These are phyloP conservation scores for Gopherus flavomarginatus DNA, from an alignment of 2,113 vertebrate species.

Conservation along the genomic window DNA sequence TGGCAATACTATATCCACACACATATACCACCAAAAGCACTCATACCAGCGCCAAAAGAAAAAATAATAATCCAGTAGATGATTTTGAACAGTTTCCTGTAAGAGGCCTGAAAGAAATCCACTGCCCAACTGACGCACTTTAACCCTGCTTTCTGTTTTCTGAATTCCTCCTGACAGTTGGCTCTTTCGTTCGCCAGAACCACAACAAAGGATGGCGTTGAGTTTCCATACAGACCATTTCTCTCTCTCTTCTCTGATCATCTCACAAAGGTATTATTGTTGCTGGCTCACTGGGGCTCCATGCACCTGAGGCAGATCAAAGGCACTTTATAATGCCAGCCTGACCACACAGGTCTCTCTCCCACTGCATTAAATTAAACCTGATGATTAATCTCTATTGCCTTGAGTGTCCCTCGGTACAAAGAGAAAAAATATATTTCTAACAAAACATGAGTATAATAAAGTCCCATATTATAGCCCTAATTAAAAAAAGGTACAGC, in stretches of 20 bases:
- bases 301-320: slow-evolving; percentile 84
- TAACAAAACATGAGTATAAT: slow-evolving; percentile 77
- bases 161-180: slow-evolving; percentile 80
- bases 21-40: background rate
- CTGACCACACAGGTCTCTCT: slow-evolving; percentile 81
- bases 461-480: slow-evolving; percentile 79
- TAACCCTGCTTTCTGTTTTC: slow-evolving; percentile 77
- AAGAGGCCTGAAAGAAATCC: slow-evolving; percentile 64
- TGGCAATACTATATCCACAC: background rate
- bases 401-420: slow-evolving; percentile 75
- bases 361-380: slow-evolving; percentile 81
- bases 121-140: slow-evolving; percentile 24
- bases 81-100: slow-evolving; percentile 68
- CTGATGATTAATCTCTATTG: slow-evolving; percentile 80
- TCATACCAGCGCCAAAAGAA: background rate
- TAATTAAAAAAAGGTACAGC: slow-evolving; percentile 79
- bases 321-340: slow-evolving; percentile 74
- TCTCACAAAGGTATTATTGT: slow-evolving; percentile 85
- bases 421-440: slow-evolving; percentile 72
- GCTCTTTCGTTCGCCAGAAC: slow-evolving; percentile 79
- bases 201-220: slow-evolving; percentile 82
- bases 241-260: slow-evolving; percentile 70
- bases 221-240: slow-evolving; percentile 77
- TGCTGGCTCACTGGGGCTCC: slow-evolving; percentile 64
- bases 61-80: slow-evolving; percentile 45